Percentiles rank a stretch among this genome's conserved stretches.
phyloP scores from a whole-genome alignment of 2,797 vertebrate species.

The Pseudopleuronectes americanus region DNA sequence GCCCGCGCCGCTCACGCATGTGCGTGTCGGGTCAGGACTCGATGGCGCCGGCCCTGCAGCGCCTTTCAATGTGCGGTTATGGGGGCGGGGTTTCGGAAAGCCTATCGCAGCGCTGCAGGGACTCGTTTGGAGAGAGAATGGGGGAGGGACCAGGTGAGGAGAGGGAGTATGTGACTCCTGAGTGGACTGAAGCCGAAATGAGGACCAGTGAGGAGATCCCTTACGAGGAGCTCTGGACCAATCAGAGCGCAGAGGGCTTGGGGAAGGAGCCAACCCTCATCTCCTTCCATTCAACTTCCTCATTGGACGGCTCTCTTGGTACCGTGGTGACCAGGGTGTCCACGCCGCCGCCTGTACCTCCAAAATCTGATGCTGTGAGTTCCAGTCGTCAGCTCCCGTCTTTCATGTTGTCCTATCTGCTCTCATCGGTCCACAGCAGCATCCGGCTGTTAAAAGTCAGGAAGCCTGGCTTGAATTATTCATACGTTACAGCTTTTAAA shows the following conservation, averaged over 20 bases:
- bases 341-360: constrained; percentile 91
- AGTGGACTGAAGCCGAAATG: constrained; percentile 89
- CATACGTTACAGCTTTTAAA: constrained; percentile 81
- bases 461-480: constrained; percentile 81
- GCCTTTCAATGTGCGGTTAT: constrained; percentile 86
- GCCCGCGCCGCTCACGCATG: constrained; percentile 88
- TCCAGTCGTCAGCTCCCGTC: constrained; percentile 12
- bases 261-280: constrained; percentile 88
- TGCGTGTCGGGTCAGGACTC: constrained; percentile 85
- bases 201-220: constrained; percentile 91
- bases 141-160: constrained; percentile 84
- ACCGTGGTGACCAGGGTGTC: constrained; percentile 82
- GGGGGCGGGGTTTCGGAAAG: constrained; percentile 72
- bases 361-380: constrained; percentile 99
- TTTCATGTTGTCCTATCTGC: constrained; percentile 9
- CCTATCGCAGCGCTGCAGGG: constrained; percentile 80
- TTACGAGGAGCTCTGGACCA: constrained; percentile 97
- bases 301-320: constrained; percentile 80
- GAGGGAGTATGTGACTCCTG: constrained; percentile 92
- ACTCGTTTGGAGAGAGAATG: constrained; percentile 77
- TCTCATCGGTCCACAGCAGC: constrained; percentile 46
- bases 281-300: constrained; percentile 84
- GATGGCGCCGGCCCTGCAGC: constrained; percentile 85
- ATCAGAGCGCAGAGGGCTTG: constrained; percentile 82
- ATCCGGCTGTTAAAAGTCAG: constrained; percentile 75